Percentiles rank a stretch among this genome's conserved stretches.
Conservation (phyloP, 2,113 vertebrate genomes). For the Ophthalmotilapia sp. region DNA sequence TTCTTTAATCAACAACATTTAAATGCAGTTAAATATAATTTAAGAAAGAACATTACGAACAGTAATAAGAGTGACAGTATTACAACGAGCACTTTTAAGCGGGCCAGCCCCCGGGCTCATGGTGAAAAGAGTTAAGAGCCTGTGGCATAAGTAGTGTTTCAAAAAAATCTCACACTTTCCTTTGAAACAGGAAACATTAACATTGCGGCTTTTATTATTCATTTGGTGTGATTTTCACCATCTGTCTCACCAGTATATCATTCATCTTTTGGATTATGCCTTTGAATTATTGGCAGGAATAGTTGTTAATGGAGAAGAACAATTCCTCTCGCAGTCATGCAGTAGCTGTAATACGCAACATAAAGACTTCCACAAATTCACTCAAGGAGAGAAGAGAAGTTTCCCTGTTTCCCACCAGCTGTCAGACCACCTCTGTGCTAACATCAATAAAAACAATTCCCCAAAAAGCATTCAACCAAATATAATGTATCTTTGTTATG, state of each 20-base stretch:
- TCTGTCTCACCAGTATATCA: neutral
- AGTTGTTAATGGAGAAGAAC: neutral
- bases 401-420: constrained; percentile 13
- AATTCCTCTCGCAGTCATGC: neutral
- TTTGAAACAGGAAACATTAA: neutral
- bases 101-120: neutral
- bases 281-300: neutral
- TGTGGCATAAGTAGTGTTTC: neutral
- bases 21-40: neutral
- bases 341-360: neutral
- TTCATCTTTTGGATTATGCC: neutral
- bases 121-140: neutral
- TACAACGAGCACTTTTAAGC: neutral
- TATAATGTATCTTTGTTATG: neutral
- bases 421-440: constrained; percentile 32
- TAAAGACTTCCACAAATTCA: neutral
- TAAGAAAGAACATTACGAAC: neutral
- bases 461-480: neutral
- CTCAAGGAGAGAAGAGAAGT: neutral
- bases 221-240: neutral
- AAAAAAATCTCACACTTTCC: neutral
- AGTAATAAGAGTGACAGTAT: neutral
- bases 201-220: neutral
- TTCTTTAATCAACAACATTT: neutral
- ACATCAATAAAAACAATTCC: neutral